Conservation (phyloP, 2,113 vertebrate genomes). For the Acrocephalus kingi region DNA sequence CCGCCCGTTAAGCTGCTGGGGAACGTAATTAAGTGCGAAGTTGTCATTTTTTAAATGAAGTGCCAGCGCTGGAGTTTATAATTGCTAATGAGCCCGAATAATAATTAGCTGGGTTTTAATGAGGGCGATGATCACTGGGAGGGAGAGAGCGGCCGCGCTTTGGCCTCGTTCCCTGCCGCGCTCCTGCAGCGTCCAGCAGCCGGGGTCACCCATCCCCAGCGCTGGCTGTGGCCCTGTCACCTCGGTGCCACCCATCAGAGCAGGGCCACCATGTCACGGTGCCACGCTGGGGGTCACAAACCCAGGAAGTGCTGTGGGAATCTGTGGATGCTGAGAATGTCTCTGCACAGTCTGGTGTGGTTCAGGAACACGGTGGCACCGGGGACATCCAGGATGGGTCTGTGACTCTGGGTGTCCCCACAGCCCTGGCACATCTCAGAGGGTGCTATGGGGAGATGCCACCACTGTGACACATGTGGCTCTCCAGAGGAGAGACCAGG, state of each 20-base stretch:
- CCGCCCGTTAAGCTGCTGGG: slow-evolving; percentile 1
- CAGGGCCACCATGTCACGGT: rapidly evolving
- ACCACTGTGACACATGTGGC: not conserved
- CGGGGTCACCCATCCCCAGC: not conserved
- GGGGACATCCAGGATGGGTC: not conserved
- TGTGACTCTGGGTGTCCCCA: rapidly evolving
- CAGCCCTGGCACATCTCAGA: rapidly evolving
- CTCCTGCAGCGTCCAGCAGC: slow-evolving; percentile 22
- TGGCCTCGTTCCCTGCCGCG: slow-evolving; percentile 61
- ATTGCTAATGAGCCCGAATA: slow-evolving; percentile 82
- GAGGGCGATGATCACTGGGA: slow-evolving; percentile 74
- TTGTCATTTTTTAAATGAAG: slow-evolving; percentile 81
- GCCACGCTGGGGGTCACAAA: rapidly evolving
- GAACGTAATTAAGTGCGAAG: slow-evolving; percentile 78
- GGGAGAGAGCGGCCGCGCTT: slow-evolving; percentile 8
- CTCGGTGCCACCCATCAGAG: not conserved
- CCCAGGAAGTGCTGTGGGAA: rapidly evolving
- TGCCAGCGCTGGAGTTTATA: slow-evolving; percentile 76
- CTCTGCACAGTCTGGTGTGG: not conserved
- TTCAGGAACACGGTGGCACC: rapidly evolving
- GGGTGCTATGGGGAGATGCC: not conserved
- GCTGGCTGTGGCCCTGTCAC: not conserved
- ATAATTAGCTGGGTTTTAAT: slow-evolving; percentile 82
- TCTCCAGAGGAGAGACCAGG: not conserved
- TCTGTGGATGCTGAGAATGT: not conserved